Conservation (phyloP, 2,797 vertebrate genomes). For the Enteromius radiatus region DNA sequence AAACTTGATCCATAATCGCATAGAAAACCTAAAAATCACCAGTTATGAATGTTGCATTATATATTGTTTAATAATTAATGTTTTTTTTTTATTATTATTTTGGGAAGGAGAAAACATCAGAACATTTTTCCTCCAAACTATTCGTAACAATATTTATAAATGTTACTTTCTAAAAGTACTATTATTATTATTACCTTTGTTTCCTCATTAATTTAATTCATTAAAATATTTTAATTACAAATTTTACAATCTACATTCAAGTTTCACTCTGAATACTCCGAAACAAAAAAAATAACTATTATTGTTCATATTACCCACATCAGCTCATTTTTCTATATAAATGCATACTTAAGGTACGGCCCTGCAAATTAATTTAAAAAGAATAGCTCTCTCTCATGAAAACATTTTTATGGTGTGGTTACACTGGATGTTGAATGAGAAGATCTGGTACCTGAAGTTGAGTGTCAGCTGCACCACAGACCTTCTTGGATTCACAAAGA, state of each 20-base stretch:
- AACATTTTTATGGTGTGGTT: too few species aligned
- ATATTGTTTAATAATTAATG: neutral
- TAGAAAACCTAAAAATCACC: constrained; percentile 87
- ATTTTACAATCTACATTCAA: neutral
- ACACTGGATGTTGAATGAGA: neutral
- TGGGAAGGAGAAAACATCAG: neutral
- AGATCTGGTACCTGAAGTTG: constrained; percentile 88
- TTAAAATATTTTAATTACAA: neutral
- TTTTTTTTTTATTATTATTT: neutral
- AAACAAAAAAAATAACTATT: neutral
- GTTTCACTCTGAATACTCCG: neutral
- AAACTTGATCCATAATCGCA: constrained; percentile 93
- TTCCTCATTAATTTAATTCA: neutral
- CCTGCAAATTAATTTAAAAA: neutral
- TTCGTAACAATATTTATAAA: neutral
- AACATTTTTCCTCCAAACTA: neutral
- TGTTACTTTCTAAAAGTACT: neutral
- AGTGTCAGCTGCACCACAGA: constrained; percentile 93
- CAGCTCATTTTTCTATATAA: neutral
- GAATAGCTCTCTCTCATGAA: neutral
- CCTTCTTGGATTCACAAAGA: constrained; percentile 95
- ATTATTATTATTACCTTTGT: neutral
- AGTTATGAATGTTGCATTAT: neutral
- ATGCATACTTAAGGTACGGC: neutral
- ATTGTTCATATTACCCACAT: neutral